Base-by-base conservation (phyloP, 1,140 invertebrate genomes). In the Drosophila dunni region DNA sequence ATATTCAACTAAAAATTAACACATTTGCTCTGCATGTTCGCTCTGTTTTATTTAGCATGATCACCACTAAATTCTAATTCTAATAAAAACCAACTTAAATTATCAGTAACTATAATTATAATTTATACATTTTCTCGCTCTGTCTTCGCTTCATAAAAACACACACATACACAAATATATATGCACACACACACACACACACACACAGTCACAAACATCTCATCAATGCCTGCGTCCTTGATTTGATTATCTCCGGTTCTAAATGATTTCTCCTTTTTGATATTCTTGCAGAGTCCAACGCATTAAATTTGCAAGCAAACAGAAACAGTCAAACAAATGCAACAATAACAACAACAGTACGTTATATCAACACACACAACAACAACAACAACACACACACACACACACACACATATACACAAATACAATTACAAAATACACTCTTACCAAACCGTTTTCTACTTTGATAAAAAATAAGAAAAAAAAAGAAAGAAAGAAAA, bases 281-380 rank as follows among this genome's bases (percentile, higher is more conserved):
- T 88, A 79, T 82, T 88, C 66, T 91, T 91, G 54, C 88, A 92
- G 91, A 91, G 88, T 79, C 81, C 91, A 78, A 91, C 84, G 78
- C 90, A 92, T 86, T 91, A 88, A 82, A 66, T 75, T 78, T 68
- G 45, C 58, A 36, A 70, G 65, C 40, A 76, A 72, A 78, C 61
- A 64, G 61, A 64, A 54, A 64, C 68, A 72, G 66, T 80, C 75
- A 78, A 85, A 75, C 75, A 90, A 81, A 82, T 54, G 58, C 81
- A 68, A 74, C 62, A 58, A 79, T 58, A 69, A 80, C 36, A 62
- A 78, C 62, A 69, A 77, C 58, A 74, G 48, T 38, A 72, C 63
- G 42, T 48, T 65, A 65, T 45, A 63, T 64, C 53, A 62, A 53
- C 11, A 33, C 60, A 62, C 20, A 53, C 54, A 38, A 48, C 62